Evolutionary conservation across 2,797 vertebrate species (phyloP), one percentile per base, ranked within the genome.

Genomic region (Anableps anableps): DNA sequence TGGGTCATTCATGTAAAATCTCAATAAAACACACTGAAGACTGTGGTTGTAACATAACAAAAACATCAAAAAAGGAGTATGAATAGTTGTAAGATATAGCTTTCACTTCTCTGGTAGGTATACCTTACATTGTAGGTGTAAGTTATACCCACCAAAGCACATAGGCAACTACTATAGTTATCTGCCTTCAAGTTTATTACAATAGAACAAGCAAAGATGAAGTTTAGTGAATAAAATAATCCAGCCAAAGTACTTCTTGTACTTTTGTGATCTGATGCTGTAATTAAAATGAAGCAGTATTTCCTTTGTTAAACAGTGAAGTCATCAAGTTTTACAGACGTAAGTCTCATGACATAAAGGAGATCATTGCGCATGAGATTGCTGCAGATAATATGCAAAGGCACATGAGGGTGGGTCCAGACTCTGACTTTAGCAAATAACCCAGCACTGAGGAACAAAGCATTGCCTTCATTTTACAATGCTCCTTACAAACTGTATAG

Each of bases 341-440:
- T 45, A 51, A 58, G 21, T 26, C 64, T 26, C 10, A 14, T 68
- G 66, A 70, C 11, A 3, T 16, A n/a, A 70, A 43, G 5, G 41
- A 45, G 38, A 13, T 70, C 38, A 43, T 14, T 43, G 21, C 4
- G 13, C n/a, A 45, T 9, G 0, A 4, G 36, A 48, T 34, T 14
- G 31, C 58, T 8, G 5, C 17, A 66, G 31, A 70, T 75, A 80
- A 64, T 3, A 75, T 1, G 9, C 23, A 53, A 4, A 72, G 60
- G 45, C 3, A 62, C 78, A 78, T 23, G 64, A 68, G 48, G 38
- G 34, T 23, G 47, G 5, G 13, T 60, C 43, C 58, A 64, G 68
- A 88, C 86, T 82, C 74, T 70, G 34, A 74, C 36, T 73, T 80
- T 1, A n/a, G 26, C 29, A 55, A 70, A 64, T 11, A 53, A n/a